Percentiles rank a stretch among this genome's conserved stretches.
phyloP scores from a whole-genome alignment of 2,888 invertebrate genomes.

The Belgica antarctica region DNA sequence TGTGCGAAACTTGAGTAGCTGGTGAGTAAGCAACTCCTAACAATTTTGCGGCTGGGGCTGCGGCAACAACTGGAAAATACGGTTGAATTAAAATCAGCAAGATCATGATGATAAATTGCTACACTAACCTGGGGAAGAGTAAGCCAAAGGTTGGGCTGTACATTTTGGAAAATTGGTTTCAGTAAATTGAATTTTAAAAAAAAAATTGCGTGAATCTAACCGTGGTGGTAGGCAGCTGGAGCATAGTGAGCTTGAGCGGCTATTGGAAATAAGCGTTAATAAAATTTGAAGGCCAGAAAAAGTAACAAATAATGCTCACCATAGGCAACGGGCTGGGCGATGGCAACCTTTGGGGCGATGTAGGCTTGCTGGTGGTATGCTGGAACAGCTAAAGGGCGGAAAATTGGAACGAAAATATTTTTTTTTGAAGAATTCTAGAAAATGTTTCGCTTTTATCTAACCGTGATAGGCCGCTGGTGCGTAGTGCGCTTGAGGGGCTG shows the following conservation, averaged over 20 bases:
- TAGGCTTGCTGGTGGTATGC: background rate
- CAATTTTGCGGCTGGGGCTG: slow-evolving; percentile 55
- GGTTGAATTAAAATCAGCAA: slow-evolving; percentile 28
- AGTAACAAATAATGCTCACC: background rate
- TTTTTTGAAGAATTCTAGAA: background rate
- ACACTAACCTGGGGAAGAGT: slow-evolving; percentile 30
- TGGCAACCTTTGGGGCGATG: slow-evolving; percentile 46
- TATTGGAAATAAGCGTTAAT: background rate
- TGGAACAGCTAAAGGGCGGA: slow-evolving; percentile 2
- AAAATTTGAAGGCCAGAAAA: background rate
- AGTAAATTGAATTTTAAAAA: background rate
- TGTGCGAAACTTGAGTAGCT: slow-evolving; percentile 63
- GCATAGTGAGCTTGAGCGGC: slow-evolving; percentile 44
- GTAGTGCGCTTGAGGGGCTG: background rate
- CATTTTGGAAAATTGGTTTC: background rate
- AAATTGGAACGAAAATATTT: no score
- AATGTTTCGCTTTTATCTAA: no score
- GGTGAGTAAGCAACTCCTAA: slow-evolving; percentile 63
- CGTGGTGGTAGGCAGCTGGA: slow-evolving; percentile 45
- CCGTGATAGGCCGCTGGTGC: slow-evolving; percentile 46
- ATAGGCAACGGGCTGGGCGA: slow-evolving; percentile 10
- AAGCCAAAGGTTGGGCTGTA: slow-evolving; percentile 39
- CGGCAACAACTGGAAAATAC: slow-evolving; percentile 39
- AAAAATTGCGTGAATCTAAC: background rate
- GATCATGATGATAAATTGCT: background rate